These are phyloP conservation scores for Papilio dardanus DNA, from an alignment of 1,140 invertebrate genomes.

Conservation along the genomic window DNA sequence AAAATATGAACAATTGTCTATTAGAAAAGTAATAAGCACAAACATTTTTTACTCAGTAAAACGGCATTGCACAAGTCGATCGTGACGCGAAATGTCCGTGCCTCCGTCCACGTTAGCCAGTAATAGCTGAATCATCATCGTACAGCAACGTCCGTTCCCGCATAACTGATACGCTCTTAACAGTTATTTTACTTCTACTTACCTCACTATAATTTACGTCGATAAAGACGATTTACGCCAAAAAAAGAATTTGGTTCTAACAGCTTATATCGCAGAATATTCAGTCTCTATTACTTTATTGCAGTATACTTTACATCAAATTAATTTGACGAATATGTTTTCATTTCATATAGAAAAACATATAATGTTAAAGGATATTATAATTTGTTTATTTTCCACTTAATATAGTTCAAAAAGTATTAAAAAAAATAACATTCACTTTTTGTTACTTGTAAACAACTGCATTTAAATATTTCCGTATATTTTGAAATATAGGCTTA, in stretches of 20 bases:
- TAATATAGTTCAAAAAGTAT: background rate
- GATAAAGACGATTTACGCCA: background rate
- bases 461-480: background rate
- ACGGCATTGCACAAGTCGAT: background rate
- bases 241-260: background rate
- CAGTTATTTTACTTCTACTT: background rate
- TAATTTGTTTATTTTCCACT: background rate
- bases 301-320: too few relatives aligned
- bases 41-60: too few relatives aligned
- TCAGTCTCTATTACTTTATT: too few relatives aligned
- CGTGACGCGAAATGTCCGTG: background rate
- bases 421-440: too few relatives aligned
- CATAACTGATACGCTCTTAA: background rate
- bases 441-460: background rate
- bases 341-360: too few relatives aligned
- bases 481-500: slow-evolving; percentile 2
- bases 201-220: background rate
- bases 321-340: too few relatives aligned
- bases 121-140: slow-evolving; percentile 5
- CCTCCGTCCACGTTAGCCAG: background rate
- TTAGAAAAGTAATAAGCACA: too few relatives aligned
- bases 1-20: too few relatives aligned
- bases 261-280: background rate
- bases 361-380: too few relatives aligned
- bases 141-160: background rate